Evolutionary conservation across 2,888 invertebrate species (phyloP).

Genomic region (Tubiluchus corallicola): DNA sequence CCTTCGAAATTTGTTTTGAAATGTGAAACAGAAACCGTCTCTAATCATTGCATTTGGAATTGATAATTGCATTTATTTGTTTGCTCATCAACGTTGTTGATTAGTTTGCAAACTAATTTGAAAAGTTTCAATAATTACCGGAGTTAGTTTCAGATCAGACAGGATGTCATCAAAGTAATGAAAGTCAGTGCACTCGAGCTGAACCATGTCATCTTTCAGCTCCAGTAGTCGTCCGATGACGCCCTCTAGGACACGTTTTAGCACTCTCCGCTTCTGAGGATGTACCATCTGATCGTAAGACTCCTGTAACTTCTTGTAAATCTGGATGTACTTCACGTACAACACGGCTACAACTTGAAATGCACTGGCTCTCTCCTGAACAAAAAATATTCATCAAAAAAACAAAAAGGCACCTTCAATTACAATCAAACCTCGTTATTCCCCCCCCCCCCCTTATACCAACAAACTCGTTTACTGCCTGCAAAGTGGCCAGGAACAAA

Average conservation of each 20-base stretch:
- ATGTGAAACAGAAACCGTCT: too few species aligned
- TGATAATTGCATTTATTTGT: too few species aligned
- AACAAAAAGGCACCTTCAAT: too few species aligned
- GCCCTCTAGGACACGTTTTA: constrained; percentile 50
- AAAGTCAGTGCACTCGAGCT: constrained; percentile 63
- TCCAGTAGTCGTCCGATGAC: constrained; percentile 66
- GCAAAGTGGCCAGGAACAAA: too few species aligned
- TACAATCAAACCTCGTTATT: too few species aligned
- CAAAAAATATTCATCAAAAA: constrained; percentile 9
- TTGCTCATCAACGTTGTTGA: too few species aligned
- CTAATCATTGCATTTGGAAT: too few species aligned
- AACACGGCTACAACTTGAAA: constrained; percentile 34
- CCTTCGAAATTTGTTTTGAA: too few species aligned
- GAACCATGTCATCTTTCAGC: constrained; percentile 65
- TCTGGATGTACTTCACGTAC: constrained; percentile 59
- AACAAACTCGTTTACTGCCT: too few species aligned
- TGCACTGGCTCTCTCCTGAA: constrained; percentile 27
- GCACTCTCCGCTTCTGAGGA: constrained; percentile 70
- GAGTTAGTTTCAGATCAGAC: constrained; percentile 50
- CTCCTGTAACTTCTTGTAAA: constrained; percentile 50
- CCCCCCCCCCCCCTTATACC: too few species aligned
- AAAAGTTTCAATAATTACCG: too few species aligned
- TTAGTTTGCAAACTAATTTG: too few species aligned
- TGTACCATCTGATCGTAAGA: constrained; percentile 80
- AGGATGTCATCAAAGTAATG: constrained; percentile 67